These are phyloP conservation scores for Formicarius rufipectus DNA, from an alignment of 2,113 vertebrate genomes.

Conservation along the genomic window DNA sequence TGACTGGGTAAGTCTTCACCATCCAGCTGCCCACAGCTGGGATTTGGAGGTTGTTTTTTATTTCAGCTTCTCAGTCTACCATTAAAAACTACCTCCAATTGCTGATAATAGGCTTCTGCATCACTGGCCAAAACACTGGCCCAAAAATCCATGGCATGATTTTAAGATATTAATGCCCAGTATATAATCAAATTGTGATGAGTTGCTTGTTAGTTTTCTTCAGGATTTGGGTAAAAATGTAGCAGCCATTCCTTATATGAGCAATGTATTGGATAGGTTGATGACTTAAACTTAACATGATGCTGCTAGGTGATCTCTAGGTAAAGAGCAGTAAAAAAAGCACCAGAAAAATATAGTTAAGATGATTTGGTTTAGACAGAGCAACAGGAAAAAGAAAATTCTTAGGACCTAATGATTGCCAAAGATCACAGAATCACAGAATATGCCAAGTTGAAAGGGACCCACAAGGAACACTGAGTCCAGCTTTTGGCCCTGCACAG, in stretches of 20 bases:
- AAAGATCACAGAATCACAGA: neutral
- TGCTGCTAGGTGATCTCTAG: neutral
- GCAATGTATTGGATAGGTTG: neutral
- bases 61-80: neutral
- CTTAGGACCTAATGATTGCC: neutral
- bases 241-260: neutral
- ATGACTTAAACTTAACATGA: rapidly evolving
- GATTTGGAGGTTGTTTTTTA: neutral
- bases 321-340: neutral
- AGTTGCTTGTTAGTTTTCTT: neutral
- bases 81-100: neutral
- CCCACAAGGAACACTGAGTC: neutral
- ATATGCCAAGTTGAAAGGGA: neutral
- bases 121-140: neutral
- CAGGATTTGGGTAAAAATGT: neutral
- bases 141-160: neutral
- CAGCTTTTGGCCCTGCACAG: neutral
- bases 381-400: neutral
- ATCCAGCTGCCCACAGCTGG: neutral
- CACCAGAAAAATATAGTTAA: neutral
- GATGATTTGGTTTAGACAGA: neutral
- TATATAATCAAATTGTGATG: neutral
- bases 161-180: neutral
- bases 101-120: neutral
- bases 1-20: neutral